Conservation (phyloP, 2,113 vertebrate genomes). For the Sardina pilchardus region DNA sequence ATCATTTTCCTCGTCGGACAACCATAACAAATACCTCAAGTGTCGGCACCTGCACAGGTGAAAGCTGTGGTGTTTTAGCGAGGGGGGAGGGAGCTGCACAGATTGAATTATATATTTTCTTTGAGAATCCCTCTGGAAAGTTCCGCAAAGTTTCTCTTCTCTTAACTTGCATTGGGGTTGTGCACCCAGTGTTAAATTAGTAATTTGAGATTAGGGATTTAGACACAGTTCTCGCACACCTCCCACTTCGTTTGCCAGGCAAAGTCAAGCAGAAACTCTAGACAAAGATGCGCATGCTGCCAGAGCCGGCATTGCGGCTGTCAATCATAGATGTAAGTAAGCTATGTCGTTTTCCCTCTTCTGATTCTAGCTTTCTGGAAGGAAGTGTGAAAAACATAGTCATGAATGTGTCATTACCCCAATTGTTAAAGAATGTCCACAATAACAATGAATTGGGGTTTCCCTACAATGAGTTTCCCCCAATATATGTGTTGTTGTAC, state of each 20-base stretch:
- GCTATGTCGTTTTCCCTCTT: neutral
- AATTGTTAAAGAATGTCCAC: neutral
- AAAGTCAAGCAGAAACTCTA: slow-evolving; percentile 2
- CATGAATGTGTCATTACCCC: neutral
- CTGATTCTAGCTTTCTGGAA: neutral
- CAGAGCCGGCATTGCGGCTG: neutral
- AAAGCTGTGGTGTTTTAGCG: neutral
- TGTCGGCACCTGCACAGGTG: neutral
- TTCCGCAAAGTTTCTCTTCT: neutral
- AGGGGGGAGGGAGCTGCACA: neutral
- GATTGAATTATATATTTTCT: neutral
- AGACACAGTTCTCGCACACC: neutral
- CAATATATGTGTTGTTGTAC: neutral
- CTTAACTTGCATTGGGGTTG: slow-evolving; percentile 9
- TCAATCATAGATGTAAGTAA: neutral
- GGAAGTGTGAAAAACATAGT: neutral
- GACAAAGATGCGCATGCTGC: neutral
- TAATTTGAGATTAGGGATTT: slow-evolving; percentile 17
- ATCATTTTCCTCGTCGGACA: slow-evolving; percentile 27
- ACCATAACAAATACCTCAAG: slow-evolving; percentile 32
- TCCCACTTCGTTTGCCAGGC: neutral
- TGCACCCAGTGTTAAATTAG: slow-evolving; percentile 15
- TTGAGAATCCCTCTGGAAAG: neutral
- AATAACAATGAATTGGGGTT: neutral
- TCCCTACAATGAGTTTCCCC: neutral